A percentile compares a stretch with the other conserved stretches of the same genome.
phyloP scores from a whole-genome alignment of 1,140 invertebrate species.

The Andrena cerasifolii region DNA sequence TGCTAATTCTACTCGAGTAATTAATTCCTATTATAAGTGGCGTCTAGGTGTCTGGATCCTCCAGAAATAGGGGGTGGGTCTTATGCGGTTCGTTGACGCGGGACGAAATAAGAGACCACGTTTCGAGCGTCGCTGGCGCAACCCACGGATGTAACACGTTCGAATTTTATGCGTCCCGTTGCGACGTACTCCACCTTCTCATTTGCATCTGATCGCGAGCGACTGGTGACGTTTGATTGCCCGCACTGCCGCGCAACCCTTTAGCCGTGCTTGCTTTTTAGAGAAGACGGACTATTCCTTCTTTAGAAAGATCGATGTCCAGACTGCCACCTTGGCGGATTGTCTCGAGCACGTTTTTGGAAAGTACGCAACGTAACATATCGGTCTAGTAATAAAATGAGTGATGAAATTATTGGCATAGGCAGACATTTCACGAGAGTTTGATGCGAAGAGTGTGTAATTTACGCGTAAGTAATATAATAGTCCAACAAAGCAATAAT shows the following conservation, averaged over 20 bases:
- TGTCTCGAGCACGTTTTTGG: background rate
- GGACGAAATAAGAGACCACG: background rate
- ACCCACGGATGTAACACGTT: conserved; percentile 48
- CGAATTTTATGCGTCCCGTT: background rate
- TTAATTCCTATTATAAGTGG: conserved; percentile 61
- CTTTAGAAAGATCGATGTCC: background rate
- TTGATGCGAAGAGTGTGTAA: too few species aligned
- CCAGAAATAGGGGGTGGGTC: background rate
- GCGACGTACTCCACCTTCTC: too few species aligned
- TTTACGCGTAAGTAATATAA: too few species aligned
- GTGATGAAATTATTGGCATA: too few species aligned
- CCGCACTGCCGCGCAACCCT: conserved; percentile 11
- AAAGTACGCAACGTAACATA: background rate
- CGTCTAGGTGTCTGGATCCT: conserved; percentile 15
- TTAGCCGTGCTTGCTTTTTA: background rate
- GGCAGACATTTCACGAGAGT: too few species aligned
- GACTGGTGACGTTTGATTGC: background rate
- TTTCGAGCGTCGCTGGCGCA: background rate
- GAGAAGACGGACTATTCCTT: background rate
- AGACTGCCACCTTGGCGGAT: background rate
- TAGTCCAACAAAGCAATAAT: too few species aligned
- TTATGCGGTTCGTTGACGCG: background rate
- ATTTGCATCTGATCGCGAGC: background rate
- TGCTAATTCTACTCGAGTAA: conserved; percentile 64
- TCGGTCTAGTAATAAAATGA: background rate